Base-by-base conservation (phyloP, 2,113 vertebrate genomes). In the Perccottus glenii region DNA sequence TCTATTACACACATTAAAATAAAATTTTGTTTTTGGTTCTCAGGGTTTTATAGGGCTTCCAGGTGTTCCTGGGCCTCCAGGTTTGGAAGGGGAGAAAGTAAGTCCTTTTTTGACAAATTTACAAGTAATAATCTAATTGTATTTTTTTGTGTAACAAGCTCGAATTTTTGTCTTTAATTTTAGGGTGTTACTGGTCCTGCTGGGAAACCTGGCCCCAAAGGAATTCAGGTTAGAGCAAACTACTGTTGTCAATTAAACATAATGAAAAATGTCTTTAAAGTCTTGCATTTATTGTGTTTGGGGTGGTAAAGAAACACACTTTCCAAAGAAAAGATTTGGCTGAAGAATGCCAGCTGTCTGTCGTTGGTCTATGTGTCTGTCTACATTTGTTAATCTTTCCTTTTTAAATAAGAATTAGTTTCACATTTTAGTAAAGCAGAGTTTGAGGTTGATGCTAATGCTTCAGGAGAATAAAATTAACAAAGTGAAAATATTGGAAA, bases 41-140 rank as follows among this genome's bases (percentile, higher is more conserved):
- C 73, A 99, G 98, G 98, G 98, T 77, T 99, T 98, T 76, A 99
- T 99, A 84, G 98, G 97, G 50, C 93, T 92, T 79, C 95, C 96
- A 65, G 98, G 98, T 51, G 78, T 93, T 66, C 92, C 90, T 73
- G 98, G 98, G 75, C 94, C 93, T 56, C 90, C 77, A 9, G 98
- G 98, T 60, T 91, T 90, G 52, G 95, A 97, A 82, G 98, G 98
- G 75, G 95, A 96, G 88, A 93, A 93, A 93, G 98, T 99, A 88
- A 81, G 95, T 92, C 40, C 38, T 6, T 72, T 60, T 50, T 27
- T 64, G 36, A 56, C 55, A 43, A 43, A 46, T n/a, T 43, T 27
- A 55, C 12, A 11, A 27, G 5, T 53, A 58, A 42, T 43, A 43
- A 19, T 43, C 16, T 27, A 43, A 3, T 44, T 64, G 35, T 8